Evolutionary conservation across 2,113 vertebrate genomes (phyloP), one percentile per base, ranked within the genome.

Genomic region (Notechis scutatus): DNA sequence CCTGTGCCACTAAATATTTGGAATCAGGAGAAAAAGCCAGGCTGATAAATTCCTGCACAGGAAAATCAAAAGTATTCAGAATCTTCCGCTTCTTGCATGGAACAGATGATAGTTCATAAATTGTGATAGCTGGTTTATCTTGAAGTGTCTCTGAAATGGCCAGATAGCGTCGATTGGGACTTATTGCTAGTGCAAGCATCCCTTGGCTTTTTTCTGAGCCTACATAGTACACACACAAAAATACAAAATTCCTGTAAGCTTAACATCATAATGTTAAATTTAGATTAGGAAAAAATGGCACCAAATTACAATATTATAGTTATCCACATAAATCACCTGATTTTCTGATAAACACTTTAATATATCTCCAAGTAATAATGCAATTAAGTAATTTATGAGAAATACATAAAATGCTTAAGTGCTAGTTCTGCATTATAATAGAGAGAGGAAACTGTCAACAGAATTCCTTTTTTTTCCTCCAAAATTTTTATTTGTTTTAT

Each of bases 11-110:
- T 39, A 99, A 96, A 95, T 98, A 98, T 92, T 98, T 99, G 81
- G 98, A 98, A 95, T 99, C 98, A 0, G 98, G 98, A 54, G 99
- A 99, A 97, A 99, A 99, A 55, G 98, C 98, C 96, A 99, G 94
- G 94, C 97, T 97, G 54, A 98, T 94, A 34, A 98, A 98, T 94
- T 97, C 97, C 54, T 97, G 96, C 92, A 95, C 97, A 0, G 90
- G 69, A 52, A 97, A 34, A 34, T 98, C 98, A 26, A 97, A 97
- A 14, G 95, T 95, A 7, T 93, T 97, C 95, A 99, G 96, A 47
- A 98, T 94, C 92, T 98, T 98, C 52, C 98, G 97, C 91, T 97
- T 98, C 91, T 97, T 97, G 95, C 97, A 98, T 61, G 98, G 97
- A 59, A 97, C 97, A 3, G 98, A 96, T 85, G 98, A 97, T 94